Percentiles rank a stretch among this genome's conserved stretches.
phyloP scores from a whole-genome alignment of 1,140 invertebrate genomes.

The Trichonephila clavata region DNA sequence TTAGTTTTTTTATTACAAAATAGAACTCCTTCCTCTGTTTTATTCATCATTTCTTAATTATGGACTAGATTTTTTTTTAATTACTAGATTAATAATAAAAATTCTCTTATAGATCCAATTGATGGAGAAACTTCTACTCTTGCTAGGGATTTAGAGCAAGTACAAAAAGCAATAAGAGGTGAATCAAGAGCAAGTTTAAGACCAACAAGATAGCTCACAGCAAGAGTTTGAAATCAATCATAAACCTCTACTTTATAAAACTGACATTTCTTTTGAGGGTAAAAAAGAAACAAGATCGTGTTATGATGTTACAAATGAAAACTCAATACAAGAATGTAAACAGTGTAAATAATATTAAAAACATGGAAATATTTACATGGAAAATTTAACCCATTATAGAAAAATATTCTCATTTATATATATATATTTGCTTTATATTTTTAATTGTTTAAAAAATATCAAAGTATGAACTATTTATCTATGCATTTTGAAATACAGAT shows the following conservation, averaged over 20 bases:
- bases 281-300: neutral
- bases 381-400: neutral
- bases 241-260: too few species aligned
- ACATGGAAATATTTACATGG: neutral
- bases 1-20: too few species aligned
- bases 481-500: neutral
- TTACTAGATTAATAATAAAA: too few species aligned
- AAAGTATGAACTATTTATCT: neutral
- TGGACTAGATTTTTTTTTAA: too few species aligned
- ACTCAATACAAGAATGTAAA: neutral
- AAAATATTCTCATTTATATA: neutral
- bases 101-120: constrained; percentile 64
- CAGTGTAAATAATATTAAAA: neutral
- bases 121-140: constrained; percentile 69
- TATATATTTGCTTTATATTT: neutral
- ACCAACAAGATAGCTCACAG: constrained; percentile 49
- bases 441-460: neutral
- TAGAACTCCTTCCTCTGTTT: too few species aligned
- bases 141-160: constrained; percentile 71
- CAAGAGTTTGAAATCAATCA: too few species aligned
- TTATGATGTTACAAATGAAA: neutral
- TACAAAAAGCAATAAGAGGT: constrained; percentile 69
- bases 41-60: too few species aligned
- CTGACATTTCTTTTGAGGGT: too few species aligned
- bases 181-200: constrained; percentile 61